These are phyloP conservation scores for Episyrphus balteatus DNA, from an alignment of 1,140 invertebrate genomes.

Conservation along the genomic window DNA sequence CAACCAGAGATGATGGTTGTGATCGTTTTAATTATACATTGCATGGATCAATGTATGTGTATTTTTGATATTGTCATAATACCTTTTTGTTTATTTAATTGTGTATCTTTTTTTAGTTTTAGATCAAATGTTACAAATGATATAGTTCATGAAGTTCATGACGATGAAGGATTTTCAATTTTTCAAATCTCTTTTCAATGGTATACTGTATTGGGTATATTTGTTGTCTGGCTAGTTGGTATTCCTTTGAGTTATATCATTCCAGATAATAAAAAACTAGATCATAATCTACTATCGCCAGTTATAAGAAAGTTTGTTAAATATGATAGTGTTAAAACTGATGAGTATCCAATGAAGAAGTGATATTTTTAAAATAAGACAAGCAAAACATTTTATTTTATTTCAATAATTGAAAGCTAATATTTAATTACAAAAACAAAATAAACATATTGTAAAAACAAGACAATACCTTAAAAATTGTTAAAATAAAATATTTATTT, in stretches of 20 bases:
- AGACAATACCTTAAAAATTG: too few species aligned
- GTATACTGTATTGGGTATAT: constrained; percentile 47
- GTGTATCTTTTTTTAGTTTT: constrained; percentile 1
- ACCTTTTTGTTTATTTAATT: background rate
- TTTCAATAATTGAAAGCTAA: constrained; percentile 1
- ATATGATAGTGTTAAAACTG: constrained; percentile 13
- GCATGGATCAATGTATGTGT: too few species aligned
- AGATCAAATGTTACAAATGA: background rate
- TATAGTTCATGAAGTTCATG: background rate
- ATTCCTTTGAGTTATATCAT: constrained; percentile 31
- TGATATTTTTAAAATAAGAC: constrained; percentile 4
- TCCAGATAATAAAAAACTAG: constrained; percentile 19
- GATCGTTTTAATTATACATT: too few species aligned
- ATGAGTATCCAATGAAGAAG: constrained; percentile 15
- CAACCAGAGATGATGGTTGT: constrained; percentile 41
- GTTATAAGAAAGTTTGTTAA: constrained; percentile 18
- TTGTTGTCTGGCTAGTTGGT: constrained; percentile 50
- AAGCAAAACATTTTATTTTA: constrained; percentile 1
- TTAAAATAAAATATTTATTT: too few species aligned
- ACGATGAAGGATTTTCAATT: constrained; percentile 33
- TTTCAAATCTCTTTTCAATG: constrained; percentile 49
- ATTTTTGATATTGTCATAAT: too few species aligned
- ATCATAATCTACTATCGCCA: constrained; percentile 36
- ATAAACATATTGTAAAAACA: background rate
- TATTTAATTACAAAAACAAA: background rate